These are phyloP conservation scores for Spicauda simplicius DNA, from an alignment of 2,888 invertebrate species.

Conservation along the genomic window DNA sequence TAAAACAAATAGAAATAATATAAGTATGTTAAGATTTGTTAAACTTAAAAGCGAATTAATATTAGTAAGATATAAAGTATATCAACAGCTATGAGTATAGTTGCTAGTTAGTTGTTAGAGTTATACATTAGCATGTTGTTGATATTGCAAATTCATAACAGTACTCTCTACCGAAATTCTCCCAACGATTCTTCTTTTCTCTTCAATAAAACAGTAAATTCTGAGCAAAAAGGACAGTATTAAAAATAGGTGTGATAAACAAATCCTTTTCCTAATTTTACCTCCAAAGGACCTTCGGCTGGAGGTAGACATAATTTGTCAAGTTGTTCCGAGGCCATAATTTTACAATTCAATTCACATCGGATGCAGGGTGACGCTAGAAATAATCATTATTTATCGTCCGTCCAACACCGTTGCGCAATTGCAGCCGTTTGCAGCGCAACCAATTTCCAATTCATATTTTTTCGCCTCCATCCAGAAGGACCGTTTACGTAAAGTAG, in stretches of 20 bases:
- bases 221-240: background rate
- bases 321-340: background rate
- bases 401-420: constrained; percentile 6
- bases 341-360: constrained; percentile 26
- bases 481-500: background rate
- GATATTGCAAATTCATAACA: no score
- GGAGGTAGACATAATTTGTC: constrained; percentile 3
- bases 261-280: background rate
- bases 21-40: no score
- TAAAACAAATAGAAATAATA: no score
- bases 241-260: background rate
- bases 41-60: no score
- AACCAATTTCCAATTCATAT: constrained; percentile 23
- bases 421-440: constrained; percentile 6
- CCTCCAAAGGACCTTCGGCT: background rate
- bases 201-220: no score
- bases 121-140: no score
- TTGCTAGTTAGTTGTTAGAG: no score
- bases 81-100: no score
- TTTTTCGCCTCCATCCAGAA: constrained; percentile 11
- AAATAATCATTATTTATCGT: constrained; percentile 10
- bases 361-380: constrained; percentile 6
- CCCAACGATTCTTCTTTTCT: no score
- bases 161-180: no score
- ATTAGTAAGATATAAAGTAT: no score